Evolutionary conservation across 2,113 vertebrate species (phyloP).

Genomic region (Verasper variegatus): DNA sequence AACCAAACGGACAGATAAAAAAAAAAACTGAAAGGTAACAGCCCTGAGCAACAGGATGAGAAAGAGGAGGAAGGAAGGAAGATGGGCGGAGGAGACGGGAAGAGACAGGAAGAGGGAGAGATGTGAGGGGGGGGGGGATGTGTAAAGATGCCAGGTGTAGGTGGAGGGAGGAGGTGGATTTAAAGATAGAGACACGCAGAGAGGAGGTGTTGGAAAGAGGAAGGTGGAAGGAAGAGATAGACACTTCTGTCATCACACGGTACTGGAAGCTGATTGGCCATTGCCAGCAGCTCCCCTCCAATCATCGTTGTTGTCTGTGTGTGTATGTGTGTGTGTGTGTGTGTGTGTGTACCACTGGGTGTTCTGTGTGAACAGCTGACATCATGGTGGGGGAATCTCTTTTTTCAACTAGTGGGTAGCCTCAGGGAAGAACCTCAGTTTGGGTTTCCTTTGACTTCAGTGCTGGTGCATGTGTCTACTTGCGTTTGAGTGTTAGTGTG

Average conservation of each 20-base stretch:
- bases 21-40: slow-evolving; percentile 5
- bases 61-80: slow-evolving; percentile 10
- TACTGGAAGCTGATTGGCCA: slow-evolving; percentile 48
- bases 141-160: slow-evolving; percentile 43
- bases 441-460: slow-evolving; percentile 46
- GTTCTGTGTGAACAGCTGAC: slow-evolving; percentile 33
- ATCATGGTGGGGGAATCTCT: slow-evolving; percentile 56
- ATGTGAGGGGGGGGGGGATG: slow-evolving; percentile 14
- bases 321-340: slow-evolving; percentile 3
- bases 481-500: slow-evolving; percentile 8
- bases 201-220: slow-evolving; percentile 33
- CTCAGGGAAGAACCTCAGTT: slow-evolving; percentile 31
- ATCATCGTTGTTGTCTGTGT: slow-evolving; percentile 28
- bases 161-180: slow-evolving; percentile 21
- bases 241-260: slow-evolving; percentile 22
- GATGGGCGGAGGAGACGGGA: not conserved
- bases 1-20: slow-evolving; percentile 18
- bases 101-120: slow-evolving; percentile 13
- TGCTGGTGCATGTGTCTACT: slow-evolving; percentile 28
- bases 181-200: slow-evolving; percentile 31
- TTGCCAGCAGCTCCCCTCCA: slow-evolving; percentile 29
- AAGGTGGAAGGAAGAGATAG: slow-evolving; percentile 16
- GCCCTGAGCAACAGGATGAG: slow-evolving; percentile 39
- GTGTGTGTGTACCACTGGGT: slow-evolving; percentile 7
- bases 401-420: slow-evolving; percentile 41